Evolutionary conservation across 2,888 invertebrate genomes (phyloP), one percentile per base, ranked within the genome.

Genomic region (Lymantria dispar): DNA sequence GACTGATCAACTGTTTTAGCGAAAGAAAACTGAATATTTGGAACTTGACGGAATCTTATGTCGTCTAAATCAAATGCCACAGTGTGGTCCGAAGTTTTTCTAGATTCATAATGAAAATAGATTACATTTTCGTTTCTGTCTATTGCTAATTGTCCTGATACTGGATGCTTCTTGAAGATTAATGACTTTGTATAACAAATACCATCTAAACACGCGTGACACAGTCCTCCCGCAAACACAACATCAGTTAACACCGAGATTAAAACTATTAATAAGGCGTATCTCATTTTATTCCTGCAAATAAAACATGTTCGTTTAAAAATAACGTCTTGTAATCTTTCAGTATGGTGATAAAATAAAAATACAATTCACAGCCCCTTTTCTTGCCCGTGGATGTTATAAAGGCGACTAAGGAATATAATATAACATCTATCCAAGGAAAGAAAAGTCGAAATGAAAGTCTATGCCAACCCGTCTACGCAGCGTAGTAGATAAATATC

Each of bases 121-220:
- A 87, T 58, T 0, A 78, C 68, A 45, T 87, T 84, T 10, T 74
- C 72, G 0, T 54, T 70, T 54, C 78, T 70, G 42, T 86, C 87
- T 3, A 87, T 67, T 3, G 85, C 85, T 14, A 87, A 56, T 61
- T 87, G 87, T 0, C 87, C 87, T 3, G 81, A 74, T 22, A 86
- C 65, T 47, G 75, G 72, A 36, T 74, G 57, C 39, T 74, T 76
- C 37, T 74, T 71, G 47, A 79, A 72, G 40, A 87, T 70, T 38
- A 58, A 71, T 3, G 72, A 72, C 48, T 75, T 76, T 1, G 72
- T 75, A 63, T 84, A 82, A 47, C 87, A 87, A 0, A 69, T 59
- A n/a, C 70, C 73, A 50, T 84, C 74, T 37, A 87, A 64, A 51
- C 87, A 87, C 1, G 83, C 85, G 50, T 87, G 72, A 59, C 87